Conservation (phyloP, 2,888 invertebrate genomes). For the Cataglyphis livida region DNA sequence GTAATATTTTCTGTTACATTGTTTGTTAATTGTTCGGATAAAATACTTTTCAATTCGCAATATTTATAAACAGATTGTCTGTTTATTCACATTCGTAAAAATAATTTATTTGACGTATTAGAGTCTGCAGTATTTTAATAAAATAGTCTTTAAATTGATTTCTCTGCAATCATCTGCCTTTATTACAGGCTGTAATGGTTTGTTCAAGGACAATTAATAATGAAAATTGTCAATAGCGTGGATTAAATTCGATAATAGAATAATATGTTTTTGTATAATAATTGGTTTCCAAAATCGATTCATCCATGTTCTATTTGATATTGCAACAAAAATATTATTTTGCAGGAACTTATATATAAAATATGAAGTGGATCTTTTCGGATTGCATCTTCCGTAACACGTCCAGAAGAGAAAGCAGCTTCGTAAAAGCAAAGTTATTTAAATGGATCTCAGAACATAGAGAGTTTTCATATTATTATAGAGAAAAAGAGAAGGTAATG, state of each 20-base stretch:
- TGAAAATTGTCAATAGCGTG: not conserved
- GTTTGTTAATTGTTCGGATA: not conserved
- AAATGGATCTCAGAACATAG: constrained; percentile 6
- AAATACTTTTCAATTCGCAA: not conserved
- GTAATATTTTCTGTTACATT: not conserved
- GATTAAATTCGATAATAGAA: not conserved
- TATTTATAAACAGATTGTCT: not conserved
- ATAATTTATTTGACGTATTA: not conserved
- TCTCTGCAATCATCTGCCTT: not conserved
- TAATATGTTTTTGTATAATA: not conserved
- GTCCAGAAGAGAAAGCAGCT: not conserved
- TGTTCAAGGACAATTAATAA: not conserved
- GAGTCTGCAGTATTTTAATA: not conserved
- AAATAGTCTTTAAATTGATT: not conserved
- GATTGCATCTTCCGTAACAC: not conserved
- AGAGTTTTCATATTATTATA: not conserved
- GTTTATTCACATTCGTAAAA: not conserved
- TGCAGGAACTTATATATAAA: not conserved
- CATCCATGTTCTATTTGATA: not conserved
- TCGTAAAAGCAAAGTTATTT: constrained; percentile 11
- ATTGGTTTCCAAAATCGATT: constrained; percentile 3
- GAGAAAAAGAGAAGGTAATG: not conserved
- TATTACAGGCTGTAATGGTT: not conserved
- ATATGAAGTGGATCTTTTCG: not conserved
- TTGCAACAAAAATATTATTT: not conserved